Percentiles rank a stretch among this genome's conserved stretches.
Conservation (phyloP, 2,113 vertebrate genomes). For the Callipepla squamata region DNA sequence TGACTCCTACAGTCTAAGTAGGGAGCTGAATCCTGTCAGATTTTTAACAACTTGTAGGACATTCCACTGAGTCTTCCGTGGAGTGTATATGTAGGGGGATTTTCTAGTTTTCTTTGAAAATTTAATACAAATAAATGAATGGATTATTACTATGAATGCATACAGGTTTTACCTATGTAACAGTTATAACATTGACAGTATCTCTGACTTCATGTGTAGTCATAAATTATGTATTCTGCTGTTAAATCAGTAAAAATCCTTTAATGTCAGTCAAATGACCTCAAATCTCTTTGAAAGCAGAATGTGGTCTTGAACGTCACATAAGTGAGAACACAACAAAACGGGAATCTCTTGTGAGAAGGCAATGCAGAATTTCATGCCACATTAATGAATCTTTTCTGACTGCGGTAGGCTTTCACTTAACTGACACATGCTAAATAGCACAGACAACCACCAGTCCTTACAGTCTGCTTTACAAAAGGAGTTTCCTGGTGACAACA, state of each 20-base stretch:
- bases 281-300: neutral
- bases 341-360: neutral
- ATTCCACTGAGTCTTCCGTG: neutral
- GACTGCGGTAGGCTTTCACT: neutral
- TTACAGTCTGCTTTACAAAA: neutral
- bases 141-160: constrained; percentile 2
- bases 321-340: neutral
- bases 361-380: constrained; percentile 4
- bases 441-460: neutral
- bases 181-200: neutral
- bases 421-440: neutral
- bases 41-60: neutral
- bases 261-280: constrained; percentile 9
- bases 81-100: neutral
- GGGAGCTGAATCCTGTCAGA: neutral
- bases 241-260: constrained; percentile 27
- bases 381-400: constrained; percentile 29
- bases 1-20: neutral
- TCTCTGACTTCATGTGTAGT: constrained; percentile 24
- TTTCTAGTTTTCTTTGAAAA: constrained; percentile 28
- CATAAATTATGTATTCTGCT: constrained; percentile 30
- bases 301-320: constrained; percentile 4
- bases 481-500: constrained; percentile 35
- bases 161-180: neutral
- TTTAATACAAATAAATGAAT: constrained; percentile 24